Conservation (phyloP, 2,888 invertebrate genomes). For the Sisyra nigra region DNA sequence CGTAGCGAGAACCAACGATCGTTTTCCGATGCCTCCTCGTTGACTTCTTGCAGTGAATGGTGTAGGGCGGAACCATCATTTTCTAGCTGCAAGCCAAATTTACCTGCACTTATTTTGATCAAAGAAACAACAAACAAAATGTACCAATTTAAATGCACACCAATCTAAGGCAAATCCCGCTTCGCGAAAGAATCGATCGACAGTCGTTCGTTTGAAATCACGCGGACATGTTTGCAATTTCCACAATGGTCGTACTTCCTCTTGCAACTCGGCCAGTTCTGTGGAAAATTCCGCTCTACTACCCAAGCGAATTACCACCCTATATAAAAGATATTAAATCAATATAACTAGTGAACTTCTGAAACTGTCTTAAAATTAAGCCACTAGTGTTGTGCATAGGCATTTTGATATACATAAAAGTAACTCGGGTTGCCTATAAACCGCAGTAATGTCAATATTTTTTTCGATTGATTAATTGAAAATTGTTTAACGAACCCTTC, state of each 20-base stretch:
- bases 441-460: no score
- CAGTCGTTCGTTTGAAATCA: constrained; percentile 70
- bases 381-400: no score
- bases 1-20: constrained; percentile 46
- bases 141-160: constrained; percentile 74
- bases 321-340: constrained; percentile 19
- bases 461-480: no score
- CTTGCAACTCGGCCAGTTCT: constrained; percentile 49
- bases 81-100: constrained; percentile 4
- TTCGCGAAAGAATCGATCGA: constrained; percentile 66
- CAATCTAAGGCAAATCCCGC: constrained; percentile 70
- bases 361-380: no score
- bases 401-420: no score
- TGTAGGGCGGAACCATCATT: constrained; percentile 21
- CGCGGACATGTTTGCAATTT: constrained; percentile 62
- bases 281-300: constrained; percentile 57
- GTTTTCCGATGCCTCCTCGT: neutral
- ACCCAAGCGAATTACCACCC: constrained; percentile 68
- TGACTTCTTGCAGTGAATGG: constrained; percentile 14
- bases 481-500: constrained; percentile 77
- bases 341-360: no score
- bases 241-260: constrained; percentile 68
- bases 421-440: no score
- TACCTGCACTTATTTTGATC: constrained; percentile 4
- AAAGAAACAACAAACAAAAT: constrained; percentile 14